Percentiles rank a stretch among this genome's conserved stretches.
These are phyloP conservation scores for Helicoverpa assulta DNA, from an alignment of 2,888 invertebrate species.

Conservation along the genomic window DNA sequence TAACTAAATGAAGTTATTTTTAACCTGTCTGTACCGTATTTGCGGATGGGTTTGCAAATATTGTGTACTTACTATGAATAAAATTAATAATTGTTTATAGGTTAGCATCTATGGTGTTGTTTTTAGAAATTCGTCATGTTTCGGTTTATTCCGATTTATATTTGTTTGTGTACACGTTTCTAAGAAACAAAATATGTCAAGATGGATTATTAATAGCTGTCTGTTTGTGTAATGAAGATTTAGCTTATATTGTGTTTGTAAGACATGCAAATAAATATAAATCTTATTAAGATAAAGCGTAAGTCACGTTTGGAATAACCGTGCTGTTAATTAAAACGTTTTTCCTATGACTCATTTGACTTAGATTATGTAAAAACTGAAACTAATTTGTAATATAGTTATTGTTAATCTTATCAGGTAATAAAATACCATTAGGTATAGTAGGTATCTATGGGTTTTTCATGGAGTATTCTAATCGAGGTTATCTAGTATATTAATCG, in stretches of 20 bases:
- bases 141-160: background rate
- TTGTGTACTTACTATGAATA: background rate
- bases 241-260: slow-evolving; percentile 22
- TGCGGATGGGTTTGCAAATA: slow-evolving; percentile 38
- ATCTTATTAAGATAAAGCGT: slow-evolving; percentile 29
- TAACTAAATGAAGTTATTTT: slow-evolving; percentile 16
- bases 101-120: slow-evolving; percentile 1
- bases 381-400: slow-evolving; percentile 11
- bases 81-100: slow-evolving; percentile 23
- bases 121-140: slow-evolving; percentile 4
- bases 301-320: slow-evolving; percentile 18
- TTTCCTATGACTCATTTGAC: slow-evolving; percentile 16
- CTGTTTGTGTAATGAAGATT: slow-evolving; percentile 4
- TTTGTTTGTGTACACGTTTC: background rate
- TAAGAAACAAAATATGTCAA: slow-evolving; percentile 1
- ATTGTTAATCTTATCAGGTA: slow-evolving; percentile 26
- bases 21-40: slow-evolving; percentile 3
- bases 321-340: background rate
- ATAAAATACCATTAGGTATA: slow-evolving; percentile 1
- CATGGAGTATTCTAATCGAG: background rate
- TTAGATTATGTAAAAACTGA: slow-evolving; percentile 14
- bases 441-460: background rate
- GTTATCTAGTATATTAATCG: background rate
- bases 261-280: slow-evolving; percentile 18
- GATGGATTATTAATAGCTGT: background rate